These are phyloP conservation scores for Anguilla obscura DNA, from an alignment of 2,797 vertebrate genomes.

Conservation along the genomic window DNA sequence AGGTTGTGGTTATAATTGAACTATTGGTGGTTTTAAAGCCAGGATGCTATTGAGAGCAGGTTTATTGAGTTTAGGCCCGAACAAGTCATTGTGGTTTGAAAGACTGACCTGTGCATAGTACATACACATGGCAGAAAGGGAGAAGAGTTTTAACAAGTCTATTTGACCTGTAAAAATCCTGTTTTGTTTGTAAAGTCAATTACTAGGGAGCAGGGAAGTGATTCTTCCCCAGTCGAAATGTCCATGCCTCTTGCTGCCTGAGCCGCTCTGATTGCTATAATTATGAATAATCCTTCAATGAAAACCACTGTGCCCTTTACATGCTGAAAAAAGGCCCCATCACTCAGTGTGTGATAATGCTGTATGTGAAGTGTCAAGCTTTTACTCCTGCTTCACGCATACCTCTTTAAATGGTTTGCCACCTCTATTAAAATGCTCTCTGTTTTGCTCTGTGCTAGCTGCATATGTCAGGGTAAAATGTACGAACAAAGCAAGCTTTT, in stretches of 20 bases:
- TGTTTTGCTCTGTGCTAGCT: background rate
- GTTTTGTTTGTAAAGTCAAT: background rate
- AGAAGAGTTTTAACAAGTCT: constrained; percentile 31
- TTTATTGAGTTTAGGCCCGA: constrained; percentile 56
- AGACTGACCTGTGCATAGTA: constrained; percentile 13
- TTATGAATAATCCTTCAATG: constrained; percentile 11
- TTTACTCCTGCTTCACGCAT: background rate
- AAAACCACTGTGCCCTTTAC: background rate
- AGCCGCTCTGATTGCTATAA: constrained; percentile 11
- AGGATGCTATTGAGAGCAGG: constrained; percentile 45
- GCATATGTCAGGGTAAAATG: background rate
- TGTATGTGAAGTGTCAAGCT: background rate
- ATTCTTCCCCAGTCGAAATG: background rate
- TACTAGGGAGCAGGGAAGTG: background rate
- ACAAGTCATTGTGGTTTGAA: constrained; percentile 58
- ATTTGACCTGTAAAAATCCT: background rate
- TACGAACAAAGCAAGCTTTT: background rate
- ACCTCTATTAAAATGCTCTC: background rate
- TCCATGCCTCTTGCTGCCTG: background rate
- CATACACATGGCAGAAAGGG: constrained; percentile 49
- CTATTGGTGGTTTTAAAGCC: constrained; percentile 38
- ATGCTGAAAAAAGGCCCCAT: background rate
- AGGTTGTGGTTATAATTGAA: constrained; percentile 57
- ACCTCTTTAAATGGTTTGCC: background rate
- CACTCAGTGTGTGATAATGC: background rate